Conservation (phyloP, 1,140 invertebrate species). For the Radopholus similis region DNA sequence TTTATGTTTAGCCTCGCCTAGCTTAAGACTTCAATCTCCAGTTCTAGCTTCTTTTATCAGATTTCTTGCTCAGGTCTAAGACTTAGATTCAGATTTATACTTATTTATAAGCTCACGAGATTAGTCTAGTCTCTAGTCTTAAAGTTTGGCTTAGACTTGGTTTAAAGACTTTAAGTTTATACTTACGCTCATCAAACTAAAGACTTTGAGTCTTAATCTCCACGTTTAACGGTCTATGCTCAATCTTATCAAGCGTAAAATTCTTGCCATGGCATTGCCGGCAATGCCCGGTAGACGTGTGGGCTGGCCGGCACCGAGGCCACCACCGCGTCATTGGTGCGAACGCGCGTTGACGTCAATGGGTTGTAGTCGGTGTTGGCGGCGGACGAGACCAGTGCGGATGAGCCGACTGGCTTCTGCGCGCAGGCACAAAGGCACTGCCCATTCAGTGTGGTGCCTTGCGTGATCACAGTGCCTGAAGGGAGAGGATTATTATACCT, state of each 20-base stretch:
- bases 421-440: slow-evolving; percentile 45
- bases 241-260: background rate
- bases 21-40: no score
- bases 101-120: no score
- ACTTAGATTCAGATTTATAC: no score
- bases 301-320: background rate
- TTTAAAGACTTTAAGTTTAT: background rate
- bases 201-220: no score
- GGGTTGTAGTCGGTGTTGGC: background rate
- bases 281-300: background rate
- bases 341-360: no score
- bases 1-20: background rate
- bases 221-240: no score
- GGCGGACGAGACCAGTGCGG: background rate
- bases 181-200: no score
- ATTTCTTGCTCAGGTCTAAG: background rate
- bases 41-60: background rate
- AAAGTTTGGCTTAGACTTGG: background rate
- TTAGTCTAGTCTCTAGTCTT: background rate
- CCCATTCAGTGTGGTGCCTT: slow-evolving; percentile 39
- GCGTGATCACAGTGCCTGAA: background rate
- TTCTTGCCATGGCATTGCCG: slow-evolving; percentile 11
- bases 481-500: background rate
- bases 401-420: slow-evolving; percentile 16
- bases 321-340: background rate